Conservation (phyloP, 2,113 vertebrate genomes). For the Lucifuga dentata region DNA sequence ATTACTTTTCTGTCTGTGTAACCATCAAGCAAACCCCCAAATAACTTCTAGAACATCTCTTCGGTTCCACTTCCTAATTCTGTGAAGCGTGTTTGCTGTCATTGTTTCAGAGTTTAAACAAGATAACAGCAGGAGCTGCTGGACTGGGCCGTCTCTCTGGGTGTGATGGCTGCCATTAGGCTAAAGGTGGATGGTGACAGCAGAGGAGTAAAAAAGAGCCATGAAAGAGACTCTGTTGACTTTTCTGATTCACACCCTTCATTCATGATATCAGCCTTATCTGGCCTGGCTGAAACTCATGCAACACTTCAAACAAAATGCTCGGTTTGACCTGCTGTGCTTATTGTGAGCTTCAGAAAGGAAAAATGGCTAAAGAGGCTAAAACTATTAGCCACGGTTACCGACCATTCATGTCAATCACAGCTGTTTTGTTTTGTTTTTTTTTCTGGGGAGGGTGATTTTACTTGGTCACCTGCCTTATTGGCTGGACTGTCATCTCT, state of each 20-base stretch:
- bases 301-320: not conserved
- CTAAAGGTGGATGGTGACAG: constrained; percentile 22
- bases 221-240: constrained; percentile 47
- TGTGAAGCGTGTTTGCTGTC: constrained; percentile 49
- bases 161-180: not conserved
- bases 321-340: not conserved
- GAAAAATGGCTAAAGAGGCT: no score
- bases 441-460: not conserved
- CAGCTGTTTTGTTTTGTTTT: constrained; percentile 11
- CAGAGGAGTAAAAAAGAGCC: constrained; percentile 14
- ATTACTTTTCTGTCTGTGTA: not conserved
- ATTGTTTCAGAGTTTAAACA: constrained; percentile 56
- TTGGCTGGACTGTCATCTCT: constrained; percentile 1
- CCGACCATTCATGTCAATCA: constrained; percentile 2
- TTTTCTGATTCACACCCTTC: constrained; percentile 48
- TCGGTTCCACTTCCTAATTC: constrained; percentile 4
- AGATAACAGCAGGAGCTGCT: constrained; percentile 51
- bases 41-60: not conserved
- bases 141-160: constrained; percentile 1
- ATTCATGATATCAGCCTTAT: constrained; percentile 38
- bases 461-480: constrained; percentile 2
- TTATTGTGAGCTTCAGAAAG: not conserved
- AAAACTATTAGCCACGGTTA: not conserved
- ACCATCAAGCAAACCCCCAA: constrained; percentile 2
- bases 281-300: constrained; percentile 33